These are phyloP conservation scores for Calosoma granatense DNA, from an alignment of 1,140 invertebrate genomes.

Conservation along the genomic window DNA sequence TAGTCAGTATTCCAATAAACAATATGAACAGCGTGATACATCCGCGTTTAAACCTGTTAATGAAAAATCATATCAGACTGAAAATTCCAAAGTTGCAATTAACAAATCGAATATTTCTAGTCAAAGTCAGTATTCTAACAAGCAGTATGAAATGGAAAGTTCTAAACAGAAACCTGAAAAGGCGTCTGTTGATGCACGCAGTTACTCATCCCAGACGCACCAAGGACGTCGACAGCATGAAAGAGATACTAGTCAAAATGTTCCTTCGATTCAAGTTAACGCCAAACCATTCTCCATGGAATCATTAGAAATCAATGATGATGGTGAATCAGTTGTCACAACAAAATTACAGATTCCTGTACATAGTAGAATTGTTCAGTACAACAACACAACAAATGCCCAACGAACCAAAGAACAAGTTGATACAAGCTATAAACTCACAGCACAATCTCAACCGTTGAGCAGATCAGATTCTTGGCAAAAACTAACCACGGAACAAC, in stretches of 20 bases:
- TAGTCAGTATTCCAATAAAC: no score
- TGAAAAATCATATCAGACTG: no score
- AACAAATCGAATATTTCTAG: no score
- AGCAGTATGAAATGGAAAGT: not conserved
- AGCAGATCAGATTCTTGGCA: slow-evolving; percentile 75
- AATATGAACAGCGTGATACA: no score
- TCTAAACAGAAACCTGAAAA: not conserved
- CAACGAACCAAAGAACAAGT: slow-evolving; percentile 12
- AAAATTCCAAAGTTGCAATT: no score
- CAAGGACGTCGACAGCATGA: not conserved
- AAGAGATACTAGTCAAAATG: not conserved
- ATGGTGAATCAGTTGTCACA: slow-evolving; percentile 33
- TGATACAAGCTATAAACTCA: slow-evolving; percentile 20
- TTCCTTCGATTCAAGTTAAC: slow-evolving; percentile 10
- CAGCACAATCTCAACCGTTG: slow-evolving; percentile 28
- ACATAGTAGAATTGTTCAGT: slow-evolving; percentile 18
- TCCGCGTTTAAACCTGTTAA: no score
- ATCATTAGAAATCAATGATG: slow-evolving; percentile 27
- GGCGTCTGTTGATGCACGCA: not conserved
- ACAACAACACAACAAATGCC: slow-evolving; percentile 27
- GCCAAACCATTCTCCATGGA: slow-evolving; percentile 23
- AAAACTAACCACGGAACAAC: slow-evolving; percentile 43
- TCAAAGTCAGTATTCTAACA: not conserved
- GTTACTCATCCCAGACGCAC: not conserved
- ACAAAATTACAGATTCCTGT: slow-evolving; percentile 35